Evolutionary conservation across 92 coral and sea anemone genomes (phyloP).

Genomic region (Scolanthus callimorphus): DNA sequence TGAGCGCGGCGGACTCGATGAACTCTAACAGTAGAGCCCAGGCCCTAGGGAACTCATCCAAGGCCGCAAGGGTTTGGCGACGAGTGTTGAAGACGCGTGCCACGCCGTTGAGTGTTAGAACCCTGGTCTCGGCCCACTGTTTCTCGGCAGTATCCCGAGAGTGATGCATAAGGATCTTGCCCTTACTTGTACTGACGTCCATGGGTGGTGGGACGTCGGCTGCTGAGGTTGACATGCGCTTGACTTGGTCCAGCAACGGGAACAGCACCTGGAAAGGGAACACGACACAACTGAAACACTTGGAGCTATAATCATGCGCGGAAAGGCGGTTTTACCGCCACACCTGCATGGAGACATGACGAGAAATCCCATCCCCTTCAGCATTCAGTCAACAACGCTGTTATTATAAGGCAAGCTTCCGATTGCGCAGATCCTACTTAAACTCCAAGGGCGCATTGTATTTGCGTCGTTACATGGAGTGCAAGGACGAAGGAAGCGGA

Average conservation of each 20-base stretch:
- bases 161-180: conserved; percentile 94
- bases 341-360: no score
- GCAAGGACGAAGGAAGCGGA: no score
- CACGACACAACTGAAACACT: no score
- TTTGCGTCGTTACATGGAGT: no score
- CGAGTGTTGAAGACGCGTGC: conserved; percentile 99
- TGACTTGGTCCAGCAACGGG: conserved; percentile 93
- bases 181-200: conserved; percentile 72
- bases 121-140: conserved; percentile 99
- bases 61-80: conserved; percentile 90
- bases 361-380: no score
- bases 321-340: no score
- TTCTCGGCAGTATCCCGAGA: conserved; percentile 99
- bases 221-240: conserved; percentile 96
- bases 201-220: conserved; percentile 99
- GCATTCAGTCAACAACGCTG: no score
- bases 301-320: no score
- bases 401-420: no score
- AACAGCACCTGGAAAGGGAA: conserved; percentile 70
- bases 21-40: conserved; percentile 96
- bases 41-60: conserved; percentile 97
- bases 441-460: no score
- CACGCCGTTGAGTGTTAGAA: conserved; percentile 89
- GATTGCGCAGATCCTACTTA: no score
- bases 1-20: conserved; percentile 94